Evolutionary conservation across 2,888 invertebrate genomes (phyloP).

Genomic region (Auanema freiburgensis): DNA sequence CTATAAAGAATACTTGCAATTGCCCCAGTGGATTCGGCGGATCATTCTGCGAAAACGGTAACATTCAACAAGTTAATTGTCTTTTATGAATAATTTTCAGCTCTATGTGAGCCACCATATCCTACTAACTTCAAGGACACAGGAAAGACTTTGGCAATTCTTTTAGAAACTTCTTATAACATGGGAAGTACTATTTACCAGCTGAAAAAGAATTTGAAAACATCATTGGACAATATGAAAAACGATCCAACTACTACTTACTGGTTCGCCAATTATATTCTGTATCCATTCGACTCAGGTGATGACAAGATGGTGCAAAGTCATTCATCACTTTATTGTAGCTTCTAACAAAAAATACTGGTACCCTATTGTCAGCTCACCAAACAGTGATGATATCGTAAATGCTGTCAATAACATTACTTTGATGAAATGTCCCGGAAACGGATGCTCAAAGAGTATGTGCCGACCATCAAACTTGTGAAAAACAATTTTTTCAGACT

Average conservation of each 20-base stretch:
- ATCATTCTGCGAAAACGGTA: slow-evolving; percentile 46
- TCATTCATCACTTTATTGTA: slow-evolving; percentile 16
- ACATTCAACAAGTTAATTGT: too few relatives aligned
- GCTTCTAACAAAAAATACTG: slow-evolving; percentile 42
- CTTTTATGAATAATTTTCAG: too few relatives aligned
- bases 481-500: slow-evolving; percentile 27
- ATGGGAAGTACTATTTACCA: slow-evolving; percentile 43
- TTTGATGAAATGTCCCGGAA: slow-evolving; percentile 32
- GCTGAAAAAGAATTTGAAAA: slow-evolving; percentile 37
- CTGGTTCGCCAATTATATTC: slow-evolving; percentile 51
- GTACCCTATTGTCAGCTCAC: slow-evolving; percentile 30
- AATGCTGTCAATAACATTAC: slow-evolving; percentile 38
- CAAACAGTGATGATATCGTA: slow-evolving; percentile 40
- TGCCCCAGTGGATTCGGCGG: slow-evolving; percentile 43
- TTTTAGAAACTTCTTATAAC: slow-evolving; percentile 49
- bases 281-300: slow-evolving; percentile 56
- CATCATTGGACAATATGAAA: slow-evolving; percentile 32
- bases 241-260: slow-evolving; percentile 36
- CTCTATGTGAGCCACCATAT: slow-evolving; percentile 49
- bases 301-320: slow-evolving; percentile 5
- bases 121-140: slow-evolving; percentile 43
- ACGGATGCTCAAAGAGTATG: slow-evolving; percentile 12
- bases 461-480: neutral
- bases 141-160: slow-evolving; percentile 46
- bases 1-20: slow-evolving; percentile 31